phyloP scores from a whole-genome alignment of 2,113 vertebrate genomes.

The Piprites chloris region DNA sequence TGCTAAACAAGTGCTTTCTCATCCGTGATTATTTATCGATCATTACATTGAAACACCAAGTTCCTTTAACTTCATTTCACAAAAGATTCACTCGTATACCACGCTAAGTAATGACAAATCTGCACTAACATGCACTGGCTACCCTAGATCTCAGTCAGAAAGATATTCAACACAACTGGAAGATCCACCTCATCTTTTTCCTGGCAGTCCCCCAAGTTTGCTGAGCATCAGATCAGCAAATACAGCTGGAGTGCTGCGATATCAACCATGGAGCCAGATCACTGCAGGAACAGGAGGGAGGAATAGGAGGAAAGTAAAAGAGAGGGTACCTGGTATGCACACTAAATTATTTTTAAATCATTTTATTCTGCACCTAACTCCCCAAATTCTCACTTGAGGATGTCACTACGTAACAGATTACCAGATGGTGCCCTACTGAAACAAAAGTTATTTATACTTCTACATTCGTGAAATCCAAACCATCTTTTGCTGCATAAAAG shows the following conservation, averaged over 20 bases:
- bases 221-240: conserved; percentile 29
- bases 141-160: not conserved
- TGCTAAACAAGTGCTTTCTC: not conserved
- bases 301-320: not conserved
- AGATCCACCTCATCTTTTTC: conserved; percentile 4
- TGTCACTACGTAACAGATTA: not conserved
- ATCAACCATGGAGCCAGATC: not conserved
- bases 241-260: not conserved
- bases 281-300: not conserved
- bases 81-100: not conserved
- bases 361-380: not conserved
- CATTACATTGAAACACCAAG: not conserved
- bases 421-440: not conserved
- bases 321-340: not conserved
- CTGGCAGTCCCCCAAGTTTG: not conserved
- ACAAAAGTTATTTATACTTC: not conserved
- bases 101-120: not conserved
- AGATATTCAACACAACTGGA: not conserved
- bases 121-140: not conserved
- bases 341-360: not conserved
- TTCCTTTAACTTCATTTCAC: not conserved
- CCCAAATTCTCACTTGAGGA: not conserved
- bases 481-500: not conserved
- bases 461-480: not conserved
- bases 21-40: not conserved